Evolutionary conservation across 2,113 vertebrate genomes (phyloP), one percentile per base, ranked within the genome.

Genomic region (Eidolon helvum): DNA sequence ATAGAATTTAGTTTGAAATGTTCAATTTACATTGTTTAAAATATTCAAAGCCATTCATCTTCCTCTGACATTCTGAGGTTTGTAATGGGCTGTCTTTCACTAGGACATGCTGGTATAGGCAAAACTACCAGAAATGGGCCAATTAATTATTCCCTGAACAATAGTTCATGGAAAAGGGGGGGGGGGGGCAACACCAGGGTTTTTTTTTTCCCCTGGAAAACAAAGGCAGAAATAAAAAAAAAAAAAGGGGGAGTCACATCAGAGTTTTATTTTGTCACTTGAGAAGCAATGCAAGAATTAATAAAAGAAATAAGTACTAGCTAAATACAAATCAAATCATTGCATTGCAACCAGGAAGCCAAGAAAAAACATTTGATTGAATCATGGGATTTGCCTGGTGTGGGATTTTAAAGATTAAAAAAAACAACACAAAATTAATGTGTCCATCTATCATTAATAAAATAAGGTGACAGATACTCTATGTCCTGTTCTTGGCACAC

Each of bases 301-400:
- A 68, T 65, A 63, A 74, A 87, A 89, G 30, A 82, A 35, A 12
- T 35, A 66, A 91, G 43, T 74, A 66, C 15, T 53, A 65, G 50
- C 6, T 72, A 91, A 86, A 75, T 11, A 87, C 45, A 97, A 88
- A 88, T 94, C 35, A 78, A 87, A 86, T 89, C 7, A 85, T 40
- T 94, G 16, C 48, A 63, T 71, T 75, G 69, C 2, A 84, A 22
- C 1, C 10, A 93, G 30, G 28, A 94, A 94, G 16, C 8, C 33
- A 53, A 18, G 50, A 65, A 53, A 50, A 66, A 48, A n/a, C 0
- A 16, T 35, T 86, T 57, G 12, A 94, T 50, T 66, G 19, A 94
- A 11, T 85, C 26, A 26, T 43, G 14, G 10, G 6, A 57, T 84
- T 79, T 90, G 33, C 75, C 19, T 11, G 19, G 7, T 88, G 65